These are phyloP conservation scores for Ariolimax columbianus DNA, from an alignment of 2,888 invertebrate species.

Conservation along the genomic window DNA sequence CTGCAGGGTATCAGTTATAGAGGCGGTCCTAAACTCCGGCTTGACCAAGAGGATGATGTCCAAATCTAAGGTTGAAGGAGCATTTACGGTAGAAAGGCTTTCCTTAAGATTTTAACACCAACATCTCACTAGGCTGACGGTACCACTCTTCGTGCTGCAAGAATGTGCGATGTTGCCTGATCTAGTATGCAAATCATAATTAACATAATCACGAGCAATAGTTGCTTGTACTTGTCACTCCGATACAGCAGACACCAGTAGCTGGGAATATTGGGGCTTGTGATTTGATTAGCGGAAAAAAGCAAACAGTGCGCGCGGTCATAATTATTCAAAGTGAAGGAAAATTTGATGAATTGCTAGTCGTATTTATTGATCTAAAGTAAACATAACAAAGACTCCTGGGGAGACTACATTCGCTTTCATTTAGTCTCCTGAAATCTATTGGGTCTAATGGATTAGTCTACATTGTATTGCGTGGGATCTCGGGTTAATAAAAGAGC, in stretches of 20 bases:
- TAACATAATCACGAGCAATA: background rate
- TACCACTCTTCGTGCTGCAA: too few relatives aligned
- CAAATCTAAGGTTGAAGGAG: too few relatives aligned
- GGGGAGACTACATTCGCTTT: slow-evolving; percentile 6
- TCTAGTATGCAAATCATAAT: slow-evolving; percentile 12
- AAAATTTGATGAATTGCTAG: slow-evolving; percentile 10
- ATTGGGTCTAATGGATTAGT: background rate
- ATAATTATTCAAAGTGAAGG: slow-evolving; percentile 4
- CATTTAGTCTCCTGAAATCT: slow-evolving; percentile 1
- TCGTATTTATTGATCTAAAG: slow-evolving; percentile 10
- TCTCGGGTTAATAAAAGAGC: too few relatives aligned
- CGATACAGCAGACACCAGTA: background rate
- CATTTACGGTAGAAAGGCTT: too few relatives aligned
- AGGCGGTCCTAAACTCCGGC: too few relatives aligned
- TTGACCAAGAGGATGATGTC: too few relatives aligned
- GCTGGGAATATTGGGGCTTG: too few relatives aligned
- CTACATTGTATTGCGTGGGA: background rate
- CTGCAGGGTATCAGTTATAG: too few relatives aligned
- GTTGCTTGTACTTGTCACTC: background rate
- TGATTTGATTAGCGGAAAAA: background rate
- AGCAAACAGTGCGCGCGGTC: background rate
- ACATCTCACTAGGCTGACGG: too few relatives aligned
- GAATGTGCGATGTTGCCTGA: background rate
- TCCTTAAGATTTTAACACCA: too few relatives aligned
- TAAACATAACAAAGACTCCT: slow-evolving; percentile 4